These are phyloP conservation scores for Porites divaricata DNA, from an alignment of 92 coral and sea anemone genomes.

Conservation along the genomic window DNA sequence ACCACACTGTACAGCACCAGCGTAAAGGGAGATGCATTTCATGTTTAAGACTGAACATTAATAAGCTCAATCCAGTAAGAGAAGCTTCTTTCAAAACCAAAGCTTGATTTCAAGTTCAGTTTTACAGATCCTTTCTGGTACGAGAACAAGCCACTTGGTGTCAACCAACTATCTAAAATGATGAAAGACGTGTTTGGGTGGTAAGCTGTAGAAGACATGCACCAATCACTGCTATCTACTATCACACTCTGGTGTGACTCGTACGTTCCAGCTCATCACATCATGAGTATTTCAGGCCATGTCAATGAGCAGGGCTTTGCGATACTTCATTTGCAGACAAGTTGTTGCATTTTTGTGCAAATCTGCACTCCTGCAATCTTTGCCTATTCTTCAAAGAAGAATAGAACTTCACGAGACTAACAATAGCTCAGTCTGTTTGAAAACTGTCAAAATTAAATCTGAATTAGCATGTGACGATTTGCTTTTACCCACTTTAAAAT, in stretches of 20 bases:
- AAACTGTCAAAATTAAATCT: too few relatives aligned
- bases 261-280: slow-evolving; percentile 52
- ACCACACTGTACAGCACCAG: slow-evolving; percentile 54
- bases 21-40: slow-evolving; percentile 34
- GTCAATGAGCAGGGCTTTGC: slow-evolving; percentile 41
- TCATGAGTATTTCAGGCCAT: slow-evolving; percentile 40
- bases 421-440: too few relatives aligned
- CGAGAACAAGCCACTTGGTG: slow-evolving; percentile 41
- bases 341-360: too few relatives aligned
- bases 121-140: not conserved
- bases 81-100: slow-evolving; percentile 31
- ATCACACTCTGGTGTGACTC: slow-evolving; percentile 58
- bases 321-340: not conserved
- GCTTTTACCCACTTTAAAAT: too few relatives aligned
- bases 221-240: slow-evolving; percentile 15
- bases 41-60: slow-evolving; percentile 8
- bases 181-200: not conserved
- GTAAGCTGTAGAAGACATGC: too few relatives aligned
- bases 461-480: too few relatives aligned
- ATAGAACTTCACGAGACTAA: too few relatives aligned
- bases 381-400: too few relatives aligned
- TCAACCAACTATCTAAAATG: slow-evolving; percentile 23
- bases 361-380: too few relatives aligned
- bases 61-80: slow-evolving; percentile 27
- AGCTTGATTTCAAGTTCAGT: not conserved